Evolutionary conservation across 2,113 vertebrate species (phyloP).

Genomic region (Cyprinodon tularosa): DNA sequence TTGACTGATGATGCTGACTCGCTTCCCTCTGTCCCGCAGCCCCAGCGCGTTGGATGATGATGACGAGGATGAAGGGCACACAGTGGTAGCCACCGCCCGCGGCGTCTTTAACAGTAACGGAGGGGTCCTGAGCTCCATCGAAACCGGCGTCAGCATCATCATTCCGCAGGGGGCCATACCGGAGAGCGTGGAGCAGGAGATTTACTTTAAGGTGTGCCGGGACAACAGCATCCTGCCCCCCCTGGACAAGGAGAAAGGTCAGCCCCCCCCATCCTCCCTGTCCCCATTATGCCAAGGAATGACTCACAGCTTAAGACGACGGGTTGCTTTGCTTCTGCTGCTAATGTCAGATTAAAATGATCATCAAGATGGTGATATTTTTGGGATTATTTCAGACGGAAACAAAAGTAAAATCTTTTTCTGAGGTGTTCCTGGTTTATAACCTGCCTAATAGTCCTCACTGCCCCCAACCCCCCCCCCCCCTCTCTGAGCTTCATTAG

Average conservation of each 20-base stretch:
- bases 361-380: too few relatives aligned
- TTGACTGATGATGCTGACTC: conserved; percentile 39
- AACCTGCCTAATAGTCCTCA: too few relatives aligned
- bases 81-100: conserved; percentile 95
- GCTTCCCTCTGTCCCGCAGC: conserved; percentile 69
- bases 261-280: conserved; percentile 12
- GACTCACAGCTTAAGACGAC: background rate
- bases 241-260: conserved; percentile 99
- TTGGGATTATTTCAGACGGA: too few relatives aligned
- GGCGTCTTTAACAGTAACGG: conserved; percentile 97
- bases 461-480: too few relatives aligned
- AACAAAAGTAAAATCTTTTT: too few relatives aligned
- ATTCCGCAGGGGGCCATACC: conserved; percentile 98
- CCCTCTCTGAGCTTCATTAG: background rate
- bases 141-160: conserved; percentile 98
- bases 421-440: too few relatives aligned
- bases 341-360: too few relatives aligned
- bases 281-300: conserved; percentile 13
- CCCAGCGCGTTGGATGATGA: conserved; percentile 94
- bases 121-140: conserved; percentile 95
- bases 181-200: conserved; percentile 96
- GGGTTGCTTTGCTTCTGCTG: background rate
- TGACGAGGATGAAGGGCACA: conserved; percentile 96
- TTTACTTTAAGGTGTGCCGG: conserved; percentile 99
- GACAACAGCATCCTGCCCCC: conserved; percentile 99